phyloP scores from a whole-genome alignment of 1,140 invertebrate genomes.

The Epicauta chinensis region DNA sequence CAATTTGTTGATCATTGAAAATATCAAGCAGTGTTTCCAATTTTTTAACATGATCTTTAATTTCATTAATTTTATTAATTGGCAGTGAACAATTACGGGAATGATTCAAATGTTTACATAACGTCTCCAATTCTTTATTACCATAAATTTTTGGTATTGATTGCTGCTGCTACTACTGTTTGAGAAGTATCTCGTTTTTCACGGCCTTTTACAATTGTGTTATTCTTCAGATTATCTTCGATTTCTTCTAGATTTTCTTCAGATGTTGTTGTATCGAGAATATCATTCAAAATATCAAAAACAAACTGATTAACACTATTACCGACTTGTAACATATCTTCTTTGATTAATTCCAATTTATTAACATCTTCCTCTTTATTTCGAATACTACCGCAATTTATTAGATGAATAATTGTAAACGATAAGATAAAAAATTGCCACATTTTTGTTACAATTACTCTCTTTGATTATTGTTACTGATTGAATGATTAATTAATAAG shows the following conservation, averaged over 20 bases:
- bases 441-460: no score
- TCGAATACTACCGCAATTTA: background rate
- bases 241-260: background rate
- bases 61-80: background rate
- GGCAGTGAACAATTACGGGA: background rate
- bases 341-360: slow-evolving; percentile 9
- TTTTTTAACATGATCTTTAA: slow-evolving; percentile 1
- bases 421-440: no score
- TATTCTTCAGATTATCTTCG: slow-evolving; percentile 1
- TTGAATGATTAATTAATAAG: no score
- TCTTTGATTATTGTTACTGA: no score
- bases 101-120: background rate
- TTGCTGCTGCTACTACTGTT: no score
- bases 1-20: background rate
- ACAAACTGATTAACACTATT: slow-evolving; percentile 15
- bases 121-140: background rate
- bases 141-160: background rate
- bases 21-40: background rate
- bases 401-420: background rate
- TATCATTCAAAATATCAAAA: slow-evolving; percentile 15
- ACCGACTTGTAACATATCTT: slow-evolving; percentile 13
- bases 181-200: background rate
- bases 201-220: background rate
- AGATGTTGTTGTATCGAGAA: background rate
- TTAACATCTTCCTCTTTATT: background rate